phyloP scores from a whole-genome alignment of 2,113 vertebrate species.

The Isurus oxyrinchus region DNA sequence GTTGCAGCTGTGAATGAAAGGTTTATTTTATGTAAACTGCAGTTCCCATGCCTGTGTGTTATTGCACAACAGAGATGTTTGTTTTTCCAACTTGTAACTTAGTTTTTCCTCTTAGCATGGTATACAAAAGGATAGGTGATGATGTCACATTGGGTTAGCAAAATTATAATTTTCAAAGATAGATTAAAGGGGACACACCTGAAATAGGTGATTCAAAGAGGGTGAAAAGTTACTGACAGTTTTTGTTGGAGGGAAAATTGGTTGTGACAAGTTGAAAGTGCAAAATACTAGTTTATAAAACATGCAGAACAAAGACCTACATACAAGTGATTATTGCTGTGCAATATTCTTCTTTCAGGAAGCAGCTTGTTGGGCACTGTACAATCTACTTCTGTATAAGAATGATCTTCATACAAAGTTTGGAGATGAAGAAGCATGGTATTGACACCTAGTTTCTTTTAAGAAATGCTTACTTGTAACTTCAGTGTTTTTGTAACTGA shows the following conservation, averaged over 20 bases:
- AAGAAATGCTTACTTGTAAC: neutral
- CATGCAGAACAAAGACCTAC: neutral
- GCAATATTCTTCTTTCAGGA: constrained; percentile 60
- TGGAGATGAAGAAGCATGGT: constrained; percentile 78
- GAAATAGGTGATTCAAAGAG: neutral
- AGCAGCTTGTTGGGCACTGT: constrained; percentile 82
- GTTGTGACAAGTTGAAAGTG: neutral
- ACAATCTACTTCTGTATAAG: constrained; percentile 78
- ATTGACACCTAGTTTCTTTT: neutral
- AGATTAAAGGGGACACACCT: neutral
- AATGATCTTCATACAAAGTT: constrained; percentile 57
- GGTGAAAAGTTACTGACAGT: neutral
- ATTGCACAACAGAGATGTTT: neutral
- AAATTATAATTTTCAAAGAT: neutral
- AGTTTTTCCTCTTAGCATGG: neutral
- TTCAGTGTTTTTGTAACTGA: constrained; percentile 16
- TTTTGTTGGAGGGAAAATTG: neutral
- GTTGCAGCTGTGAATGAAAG: neutral
- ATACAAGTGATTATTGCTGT: neutral
- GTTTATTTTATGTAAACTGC: neutral
- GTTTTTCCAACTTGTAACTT: neutral
- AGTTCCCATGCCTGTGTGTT: neutral
- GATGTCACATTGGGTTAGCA: neutral
- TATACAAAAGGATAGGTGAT: neutral
- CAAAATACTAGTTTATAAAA: neutral